phyloP scores from a whole-genome alignment of 2,797 vertebrate genomes.

The Arremon aurantiirostris region DNA sequence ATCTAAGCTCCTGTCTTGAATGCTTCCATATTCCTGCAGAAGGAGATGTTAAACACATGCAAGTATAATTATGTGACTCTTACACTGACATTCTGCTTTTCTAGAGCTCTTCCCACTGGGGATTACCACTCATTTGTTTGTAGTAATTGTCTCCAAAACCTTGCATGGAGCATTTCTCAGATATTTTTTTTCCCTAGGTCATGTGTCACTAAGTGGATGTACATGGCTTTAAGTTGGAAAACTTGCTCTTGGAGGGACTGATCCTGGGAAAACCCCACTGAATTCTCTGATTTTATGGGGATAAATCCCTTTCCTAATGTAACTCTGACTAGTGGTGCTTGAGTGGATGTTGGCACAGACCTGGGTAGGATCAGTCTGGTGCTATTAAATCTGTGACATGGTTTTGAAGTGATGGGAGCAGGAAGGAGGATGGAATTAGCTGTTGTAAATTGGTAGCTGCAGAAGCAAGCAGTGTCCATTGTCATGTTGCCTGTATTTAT shows the following conservation, averaged over 20 bases:
- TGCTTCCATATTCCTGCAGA: background rate
- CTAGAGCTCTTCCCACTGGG: background rate
- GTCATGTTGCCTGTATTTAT: background rate
- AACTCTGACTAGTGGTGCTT: background rate
- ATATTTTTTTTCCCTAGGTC: background rate
- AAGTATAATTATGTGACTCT: background rate
- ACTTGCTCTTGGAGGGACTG: background rate
- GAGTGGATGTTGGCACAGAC: background rate
- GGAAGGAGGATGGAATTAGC: background rate
- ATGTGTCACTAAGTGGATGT: background rate
- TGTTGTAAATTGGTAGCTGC: background rate
- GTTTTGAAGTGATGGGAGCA: background rate
- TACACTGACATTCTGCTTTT: background rate
- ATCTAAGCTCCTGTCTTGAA: constrained; percentile 15
- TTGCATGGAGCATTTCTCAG: background rate
- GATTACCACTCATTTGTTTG: background rate
- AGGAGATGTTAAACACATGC: background rate
- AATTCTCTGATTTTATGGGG: background rate
- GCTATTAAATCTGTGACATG: rapidly evolving
- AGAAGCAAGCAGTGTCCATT: background rate
- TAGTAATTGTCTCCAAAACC: background rate
- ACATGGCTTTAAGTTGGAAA: background rate
- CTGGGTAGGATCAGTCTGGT: background rate
- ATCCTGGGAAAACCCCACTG: background rate
- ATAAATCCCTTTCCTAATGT: background rate